Conservation (phyloP, 1,140 invertebrate genomes). For the Venturia canescens region DNA sequence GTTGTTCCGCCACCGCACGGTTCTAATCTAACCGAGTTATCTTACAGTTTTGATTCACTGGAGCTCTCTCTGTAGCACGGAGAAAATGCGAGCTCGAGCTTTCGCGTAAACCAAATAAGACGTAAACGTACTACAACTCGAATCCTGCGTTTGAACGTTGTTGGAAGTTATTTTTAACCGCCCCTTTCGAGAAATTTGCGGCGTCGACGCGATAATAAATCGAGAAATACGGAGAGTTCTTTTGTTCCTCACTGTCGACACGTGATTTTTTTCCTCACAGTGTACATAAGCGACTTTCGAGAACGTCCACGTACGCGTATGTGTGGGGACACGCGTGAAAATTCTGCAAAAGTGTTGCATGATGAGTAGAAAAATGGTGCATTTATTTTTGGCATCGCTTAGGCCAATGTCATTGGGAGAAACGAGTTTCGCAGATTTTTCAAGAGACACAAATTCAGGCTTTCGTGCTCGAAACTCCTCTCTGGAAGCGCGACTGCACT, state of each 20-base stretch:
- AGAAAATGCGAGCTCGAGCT: background rate
- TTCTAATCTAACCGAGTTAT: background rate
- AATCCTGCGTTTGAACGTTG: constrained; percentile 5
- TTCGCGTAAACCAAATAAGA: background rate
- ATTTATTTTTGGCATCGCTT: constrained; percentile 44
- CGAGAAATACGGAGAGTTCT: constrained; percentile 20
- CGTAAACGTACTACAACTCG: background rate
- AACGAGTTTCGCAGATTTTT: background rate
- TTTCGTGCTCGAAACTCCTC: background rate
- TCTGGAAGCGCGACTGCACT: background rate
- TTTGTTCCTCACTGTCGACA: constrained; percentile 24
- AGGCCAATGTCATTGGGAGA: constrained; percentile 44
- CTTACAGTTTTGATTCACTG: background rate
- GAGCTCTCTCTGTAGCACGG: background rate
- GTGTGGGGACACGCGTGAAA: background rate
- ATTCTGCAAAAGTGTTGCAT: background rate
- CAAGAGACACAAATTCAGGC: constrained; percentile 34
- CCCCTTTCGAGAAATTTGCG: constrained; percentile 11
- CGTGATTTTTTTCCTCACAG: constrained; percentile 5
- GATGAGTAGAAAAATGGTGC: constrained; percentile 13
- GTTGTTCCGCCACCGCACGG: background rate
- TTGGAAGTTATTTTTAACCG: constrained; percentile 30
- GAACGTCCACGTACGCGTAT: background rate
- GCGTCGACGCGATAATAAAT: constrained; percentile 29
- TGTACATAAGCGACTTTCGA: background rate